Conservation (phyloP, 2,888 invertebrate genomes). For the Nematopogon swammerdamellus region DNA sequence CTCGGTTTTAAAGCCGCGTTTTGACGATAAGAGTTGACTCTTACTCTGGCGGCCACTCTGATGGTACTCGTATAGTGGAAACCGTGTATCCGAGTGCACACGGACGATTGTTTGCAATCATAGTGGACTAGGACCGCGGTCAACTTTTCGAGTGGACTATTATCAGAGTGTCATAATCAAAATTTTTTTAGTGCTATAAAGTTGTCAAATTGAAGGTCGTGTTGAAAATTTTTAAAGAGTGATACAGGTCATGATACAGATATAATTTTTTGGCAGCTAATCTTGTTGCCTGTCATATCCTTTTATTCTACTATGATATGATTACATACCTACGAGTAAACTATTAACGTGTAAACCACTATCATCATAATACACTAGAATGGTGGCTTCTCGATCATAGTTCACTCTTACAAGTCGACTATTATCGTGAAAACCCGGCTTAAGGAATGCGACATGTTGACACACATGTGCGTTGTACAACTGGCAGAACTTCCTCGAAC, state of each 20-base stretch:
- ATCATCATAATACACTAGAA: not conserved
- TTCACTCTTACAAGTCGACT: not conserved
- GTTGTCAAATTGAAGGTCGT: no score
- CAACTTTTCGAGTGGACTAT: not conserved
- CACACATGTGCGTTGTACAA: no score
- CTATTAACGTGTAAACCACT: not conserved
- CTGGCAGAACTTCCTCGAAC: no score
- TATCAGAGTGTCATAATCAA: not conserved
- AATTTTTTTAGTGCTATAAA: not conserved
- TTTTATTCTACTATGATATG: not conserved
- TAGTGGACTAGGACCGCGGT: not conserved
- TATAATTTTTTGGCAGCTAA: not conserved
- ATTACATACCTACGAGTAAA: no score
- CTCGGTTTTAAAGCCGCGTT: not conserved
- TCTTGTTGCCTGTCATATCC: not conserved
- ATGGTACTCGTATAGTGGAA: not conserved
- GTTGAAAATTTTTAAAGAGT: no score
- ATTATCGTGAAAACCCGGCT: not conserved
- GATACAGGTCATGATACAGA: no score
- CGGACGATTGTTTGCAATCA: not conserved
- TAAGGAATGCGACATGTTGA: no score
- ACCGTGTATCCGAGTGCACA: not conserved
- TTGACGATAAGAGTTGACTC: not conserved
- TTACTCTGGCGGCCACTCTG: not conserved
- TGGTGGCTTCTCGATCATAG: not conserved